Evolutionary conservation across 2,797 vertebrate species (phyloP), one percentile per base, ranked within the genome.

Genomic region (Sebastolobus alascanus): DNA sequence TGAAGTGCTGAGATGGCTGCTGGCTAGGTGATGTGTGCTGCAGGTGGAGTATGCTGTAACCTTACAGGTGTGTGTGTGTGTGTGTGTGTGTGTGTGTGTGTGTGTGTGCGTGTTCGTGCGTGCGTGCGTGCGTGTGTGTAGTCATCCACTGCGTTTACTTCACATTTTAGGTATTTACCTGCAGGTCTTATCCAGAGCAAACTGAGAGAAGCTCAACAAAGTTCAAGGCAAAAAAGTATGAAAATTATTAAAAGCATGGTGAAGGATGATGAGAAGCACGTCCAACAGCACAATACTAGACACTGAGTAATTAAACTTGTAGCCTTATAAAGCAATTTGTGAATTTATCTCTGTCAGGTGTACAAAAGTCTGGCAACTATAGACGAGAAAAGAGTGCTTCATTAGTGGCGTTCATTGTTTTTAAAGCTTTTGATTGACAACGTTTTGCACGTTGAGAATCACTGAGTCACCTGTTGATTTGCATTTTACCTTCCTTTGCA

Each of bases 401-500:
- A 33, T 73, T 2, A 10, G 29, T 27, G 58, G 29, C 6, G 8
- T 54, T 13, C 1, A n/a, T 13, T 54, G 6, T n/a, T 20, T 40
- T 13, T 13, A 18, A 29, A 73, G 25, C 33, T 43, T 33, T 16
- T 43, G 16, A 31, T 29, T 16, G 18, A n/a, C n/a, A 20, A 22
- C 50, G 29, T 13, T 35, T 12, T 27, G 16, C 16, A 13, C 5
- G 4, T 46, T 4, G 25, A 11, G 10, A 40, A 12, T 58, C 52
- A 75, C 52, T 9, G 12, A 16, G 2, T 70, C n/a, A 6, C 6
- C 20, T 46, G 10, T 35, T 64, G 6, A 20, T 56, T 46, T 56
- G 13, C 56, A 58, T 90, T 90, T 54, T 90, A 58, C 4, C 76
- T 74, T 90, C 29, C 77, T 85, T 89, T 92, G 60, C 93, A 99